Evolutionary conservation across 2,113 vertebrate genomes (phyloP), one percentile per base, ranked within the genome.

Genomic region (Xyliphius kryptos): DNA sequence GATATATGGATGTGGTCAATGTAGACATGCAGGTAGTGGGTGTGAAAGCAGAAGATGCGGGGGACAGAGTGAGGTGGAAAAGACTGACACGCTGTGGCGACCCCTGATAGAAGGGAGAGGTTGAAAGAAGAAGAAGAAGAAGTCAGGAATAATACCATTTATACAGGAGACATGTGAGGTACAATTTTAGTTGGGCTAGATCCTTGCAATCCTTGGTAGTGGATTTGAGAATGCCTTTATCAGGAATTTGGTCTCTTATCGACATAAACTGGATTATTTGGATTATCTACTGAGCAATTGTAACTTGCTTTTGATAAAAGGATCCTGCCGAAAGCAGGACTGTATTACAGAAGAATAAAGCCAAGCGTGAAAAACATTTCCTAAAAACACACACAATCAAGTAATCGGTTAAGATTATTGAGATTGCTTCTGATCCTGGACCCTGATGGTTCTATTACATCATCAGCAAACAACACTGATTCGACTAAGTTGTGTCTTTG

Each of bases 291-390:
- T 21, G 19, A 43, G 38, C 54, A 20, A 41, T 40, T 56, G 10
- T 56, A 56, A 41, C 55, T 10, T 21, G 17, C 2, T 57, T 57
- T 9, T 12, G 54, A 40, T 56, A 21, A 57, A 43, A 43, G 38
- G 16, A 43, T 57, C 38, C n/a, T 57, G 55, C 40, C 43, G 38
- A 15, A 17, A 21, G 38, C n/a, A 19, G 8, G 38, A 19, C 20
- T 57, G 10, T 57, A 21, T 57, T 15, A 57, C 38, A 9, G 40
- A 43, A 43, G 17, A 5, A 13, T 12, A 56, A 20, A 41, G 9
- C 14, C 36, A 32, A 14, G 13, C 3, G 20, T 8, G 13, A 6
- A 26, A 32, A 15, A 11, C 2, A 15, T 38, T 38, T 36, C 37
- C 17, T 6, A 13, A 11, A 19, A 56, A 14, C 12, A 2, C 37